phyloP scores from a whole-genome alignment of 2,113 vertebrate genomes.

The Chauna torquata region DNA sequence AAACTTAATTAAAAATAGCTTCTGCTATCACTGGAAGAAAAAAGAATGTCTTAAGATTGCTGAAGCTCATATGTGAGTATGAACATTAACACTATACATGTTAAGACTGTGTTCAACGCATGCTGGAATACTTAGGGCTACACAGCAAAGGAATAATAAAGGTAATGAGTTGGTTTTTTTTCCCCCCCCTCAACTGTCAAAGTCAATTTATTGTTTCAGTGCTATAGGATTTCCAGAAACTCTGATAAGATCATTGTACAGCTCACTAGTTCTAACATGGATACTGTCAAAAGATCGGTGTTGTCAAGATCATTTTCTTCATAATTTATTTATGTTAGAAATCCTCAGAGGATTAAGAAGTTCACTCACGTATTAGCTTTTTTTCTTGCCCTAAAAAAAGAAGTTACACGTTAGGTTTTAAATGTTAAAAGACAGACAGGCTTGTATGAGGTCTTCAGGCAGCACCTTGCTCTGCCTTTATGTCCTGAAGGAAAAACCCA shows the following conservation, averaged over 20 bases:
- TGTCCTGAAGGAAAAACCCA: neutral
- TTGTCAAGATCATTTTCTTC: constrained; percentile 34
- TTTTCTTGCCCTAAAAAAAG: constrained; percentile 31
- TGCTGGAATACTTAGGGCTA: constrained; percentile 39
- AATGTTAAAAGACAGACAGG: neutral
- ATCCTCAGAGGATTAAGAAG: constrained; percentile 30
- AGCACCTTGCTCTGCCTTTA: neutral
- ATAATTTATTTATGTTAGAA: constrained; percentile 63
- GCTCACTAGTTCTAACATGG: constrained; percentile 68
- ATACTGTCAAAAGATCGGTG: constrained; percentile 64
- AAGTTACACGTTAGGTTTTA: constrained; percentile 16
- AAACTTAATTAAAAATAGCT: neutral
- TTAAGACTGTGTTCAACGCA: constrained; percentile 16
- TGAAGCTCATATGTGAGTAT: constrained; percentile 21
- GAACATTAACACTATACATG: constrained; percentile 23
- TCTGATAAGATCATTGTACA: constrained; percentile 69
- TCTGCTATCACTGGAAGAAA: neutral
- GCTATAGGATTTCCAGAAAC: constrained; percentile 74
- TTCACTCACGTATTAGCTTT: neutral
- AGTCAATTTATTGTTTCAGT: constrained; percentile 76
- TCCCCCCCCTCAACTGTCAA: constrained; percentile 56
- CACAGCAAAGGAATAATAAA: constrained; percentile 62
- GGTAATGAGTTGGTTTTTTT: constrained; percentile 49
- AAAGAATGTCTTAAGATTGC: constrained; percentile 14
- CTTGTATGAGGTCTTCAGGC: neutral